Base-by-base conservation (phyloP, 2,888 invertebrate genomes). In the Drosophila suboccidentalis region DNA sequence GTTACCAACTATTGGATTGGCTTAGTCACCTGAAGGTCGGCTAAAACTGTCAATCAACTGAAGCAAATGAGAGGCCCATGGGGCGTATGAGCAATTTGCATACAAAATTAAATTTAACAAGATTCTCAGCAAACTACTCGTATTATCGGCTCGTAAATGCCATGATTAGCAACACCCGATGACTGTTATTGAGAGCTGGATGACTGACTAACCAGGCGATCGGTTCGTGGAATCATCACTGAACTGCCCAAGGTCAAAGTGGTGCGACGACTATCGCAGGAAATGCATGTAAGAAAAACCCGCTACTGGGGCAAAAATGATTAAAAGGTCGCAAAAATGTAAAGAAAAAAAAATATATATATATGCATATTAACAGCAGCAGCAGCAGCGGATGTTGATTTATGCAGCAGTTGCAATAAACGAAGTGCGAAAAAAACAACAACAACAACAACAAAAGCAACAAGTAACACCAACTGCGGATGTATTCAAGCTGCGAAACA, bases 1-100 rank as follows among this genome's bases (percentile, higher is more conserved):
- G 38, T 64, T 43, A 55, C 46, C 38, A 47, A 34, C 29, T 11
- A 57, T 39, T 71, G 10, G 44, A 44, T 57, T 34, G 39, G 65
- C 65, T 83, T 69, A 73, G 83, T 78, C 83, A 81, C 49, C 22
- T 64, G 78, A 87, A 83, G 83, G 83, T 57, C 79, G 75, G 67
- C 79, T 77, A 68, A 71, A 55, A 68, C 67, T 72, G 59, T 79
- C 76, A 72, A 70, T 81, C 81, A 74, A 72, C 41, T 41, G 34
- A 19, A 5, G 32, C 43, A 41, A 9, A 43, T 49, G 15, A 39
- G 19, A 19, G 55, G 70, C 69, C 65, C 60, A 78, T 61, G 64
- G 49, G 64, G 70, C 79, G 80, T 75, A 77, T 79, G 61, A 59
- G 70, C 38, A 71, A 81, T 82, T 53, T 74, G 61, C 64, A 75